These are phyloP conservation scores for Clanis bilineata DNA, from an alignment of 2,888 invertebrate species.

Conservation along the genomic window DNA sequence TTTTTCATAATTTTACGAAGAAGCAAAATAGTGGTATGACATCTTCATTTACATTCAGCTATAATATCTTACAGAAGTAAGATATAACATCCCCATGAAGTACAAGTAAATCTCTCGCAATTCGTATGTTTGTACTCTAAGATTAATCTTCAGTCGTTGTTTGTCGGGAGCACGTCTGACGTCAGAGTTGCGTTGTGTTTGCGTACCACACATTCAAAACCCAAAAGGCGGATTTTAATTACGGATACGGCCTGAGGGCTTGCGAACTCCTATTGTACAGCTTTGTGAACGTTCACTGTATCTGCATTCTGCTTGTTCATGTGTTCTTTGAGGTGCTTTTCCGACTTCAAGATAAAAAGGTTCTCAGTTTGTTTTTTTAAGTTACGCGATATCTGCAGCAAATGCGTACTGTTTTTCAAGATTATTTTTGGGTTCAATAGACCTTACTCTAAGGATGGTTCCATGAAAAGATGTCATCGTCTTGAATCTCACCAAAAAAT, in stretches of 20 bases:
- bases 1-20: too few species aligned
- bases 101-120: background rate
- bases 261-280: slow-evolving; percentile 39
- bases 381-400: too few species aligned
- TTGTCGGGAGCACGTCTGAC: background rate
- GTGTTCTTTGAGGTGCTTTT: background rate
- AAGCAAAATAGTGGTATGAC: too few species aligned
- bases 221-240: slow-evolving; percentile 77
- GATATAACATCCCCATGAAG: background rate
- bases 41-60: too few species aligned
- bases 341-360: too few species aligned
- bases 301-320: background rate
- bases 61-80: too few species aligned
- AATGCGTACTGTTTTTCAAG: too few species aligned
- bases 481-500: too few species aligned
- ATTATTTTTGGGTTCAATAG: too few species aligned
- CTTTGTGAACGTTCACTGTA: slow-evolving; percentile 2
- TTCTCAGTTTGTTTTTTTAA: too few species aligned
- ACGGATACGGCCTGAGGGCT: slow-evolving; percentile 58
- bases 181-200: slow-evolving; percentile 31
- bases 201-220: slow-evolving; percentile 45
- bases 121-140: background rate
- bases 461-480: too few species aligned
- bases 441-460: too few species aligned
- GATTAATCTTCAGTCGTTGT: background rate